Evolutionary conservation across 2,888 invertebrate species (phyloP).

Genomic region (Orthosia cruda): DNA sequence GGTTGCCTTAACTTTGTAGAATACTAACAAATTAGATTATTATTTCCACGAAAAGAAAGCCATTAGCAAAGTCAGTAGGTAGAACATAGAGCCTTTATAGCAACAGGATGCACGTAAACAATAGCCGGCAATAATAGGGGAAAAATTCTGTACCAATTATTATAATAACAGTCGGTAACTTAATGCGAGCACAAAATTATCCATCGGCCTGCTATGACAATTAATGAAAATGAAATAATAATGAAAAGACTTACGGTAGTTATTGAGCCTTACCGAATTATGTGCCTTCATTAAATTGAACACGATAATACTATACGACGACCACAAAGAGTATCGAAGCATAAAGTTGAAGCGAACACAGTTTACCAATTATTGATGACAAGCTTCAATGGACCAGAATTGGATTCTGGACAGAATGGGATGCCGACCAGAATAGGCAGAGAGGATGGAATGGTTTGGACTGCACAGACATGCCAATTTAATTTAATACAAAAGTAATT

Average conservation of each 20-base stretch:
- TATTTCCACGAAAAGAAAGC: not conserved
- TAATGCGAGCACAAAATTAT: too few relatives aligned
- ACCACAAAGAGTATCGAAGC: conserved; percentile 66
- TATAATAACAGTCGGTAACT: too few relatives aligned
- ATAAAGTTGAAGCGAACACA: conserved; percentile 72
- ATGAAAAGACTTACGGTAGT: too few relatives aligned
- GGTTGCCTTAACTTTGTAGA: not conserved
- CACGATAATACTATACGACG: too few relatives aligned
- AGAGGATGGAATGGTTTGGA: conserved; percentile 16
- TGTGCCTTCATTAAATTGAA: too few relatives aligned
- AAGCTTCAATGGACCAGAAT: conserved; percentile 61
- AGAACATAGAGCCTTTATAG: not conserved
- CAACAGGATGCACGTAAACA: too few relatives aligned
- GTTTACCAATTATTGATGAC: conserved; percentile 74
- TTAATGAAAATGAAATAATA: too few relatives aligned
- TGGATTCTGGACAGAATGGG: conserved; percentile 34
- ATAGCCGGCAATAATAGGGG: too few relatives aligned
- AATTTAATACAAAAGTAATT: conserved; percentile 69
- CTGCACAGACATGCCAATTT: conserved; percentile 50
- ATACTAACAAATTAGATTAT: not conserved
- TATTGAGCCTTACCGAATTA: too few relatives aligned
- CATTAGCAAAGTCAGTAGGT: too few relatives aligned
- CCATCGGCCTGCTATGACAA: too few relatives aligned
- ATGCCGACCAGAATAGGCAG: conserved; percentile 29
- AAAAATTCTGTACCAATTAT: too few relatives aligned